Conservation (phyloP, 2,113 vertebrate species). For the Tauraco erythrolophus region DNA sequence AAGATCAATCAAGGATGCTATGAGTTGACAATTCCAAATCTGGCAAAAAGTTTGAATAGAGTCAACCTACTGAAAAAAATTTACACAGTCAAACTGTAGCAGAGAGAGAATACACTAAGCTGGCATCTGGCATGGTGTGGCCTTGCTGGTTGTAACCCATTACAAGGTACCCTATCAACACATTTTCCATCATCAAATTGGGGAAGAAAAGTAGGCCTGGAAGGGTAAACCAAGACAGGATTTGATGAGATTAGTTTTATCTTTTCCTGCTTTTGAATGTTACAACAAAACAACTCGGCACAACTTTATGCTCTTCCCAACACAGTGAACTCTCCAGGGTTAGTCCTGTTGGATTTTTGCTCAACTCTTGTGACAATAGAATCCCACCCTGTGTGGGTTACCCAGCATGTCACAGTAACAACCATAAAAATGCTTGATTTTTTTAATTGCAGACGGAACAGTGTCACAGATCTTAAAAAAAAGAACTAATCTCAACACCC, state of each 20-base stretch:
- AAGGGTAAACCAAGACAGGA: neutral
- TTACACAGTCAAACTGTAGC: neutral
- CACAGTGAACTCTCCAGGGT: neutral
- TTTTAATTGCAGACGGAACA: neutral
- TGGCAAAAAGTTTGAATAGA: neutral
- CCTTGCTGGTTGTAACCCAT: neutral
- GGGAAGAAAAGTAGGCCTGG: neutral
- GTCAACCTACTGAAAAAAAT: neutral
- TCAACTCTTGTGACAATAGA: accelerated
- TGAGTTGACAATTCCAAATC: neutral
- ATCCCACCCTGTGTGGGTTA: neutral
- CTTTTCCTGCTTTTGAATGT: neutral
- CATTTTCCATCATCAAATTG: neutral
- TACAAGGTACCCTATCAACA: neutral
- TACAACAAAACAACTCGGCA: neutral
- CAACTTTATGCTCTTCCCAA: neutral
- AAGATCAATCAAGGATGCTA: neutral
- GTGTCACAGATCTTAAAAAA: neutral
- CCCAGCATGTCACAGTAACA: neutral
- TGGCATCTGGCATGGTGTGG: accelerated
- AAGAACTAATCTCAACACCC: neutral
- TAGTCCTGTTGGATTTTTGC: neutral
- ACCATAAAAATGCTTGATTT: neutral
- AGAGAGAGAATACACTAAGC: neutral
- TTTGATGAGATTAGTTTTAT: neutral